Percentiles rank a stretch among this genome's conserved stretches.
These are phyloP conservation scores for Parapristionchus giblindavisi DNA, from an alignment of 2,888 invertebrate genomes.

Conservation along the genomic window DNA sequence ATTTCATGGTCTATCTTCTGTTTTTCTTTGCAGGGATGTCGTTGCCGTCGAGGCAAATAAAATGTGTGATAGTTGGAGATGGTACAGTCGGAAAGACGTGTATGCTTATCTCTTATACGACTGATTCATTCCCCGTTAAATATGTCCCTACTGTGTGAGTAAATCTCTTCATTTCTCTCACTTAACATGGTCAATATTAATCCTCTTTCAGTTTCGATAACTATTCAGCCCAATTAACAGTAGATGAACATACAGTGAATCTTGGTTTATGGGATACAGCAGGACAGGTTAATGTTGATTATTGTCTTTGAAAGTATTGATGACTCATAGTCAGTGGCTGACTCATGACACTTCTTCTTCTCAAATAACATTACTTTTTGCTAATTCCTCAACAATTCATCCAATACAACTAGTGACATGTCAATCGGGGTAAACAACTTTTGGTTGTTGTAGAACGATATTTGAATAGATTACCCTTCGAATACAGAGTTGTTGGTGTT, in stretches of 20 bases:
- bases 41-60: slow-evolving; percentile 73
- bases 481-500: no score
- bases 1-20: background rate
- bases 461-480: no score
- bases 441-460: no score
- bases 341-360: slow-evolving; percentile 32
- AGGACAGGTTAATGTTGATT: slow-evolving; percentile 82
- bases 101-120: slow-evolving; percentile 77
- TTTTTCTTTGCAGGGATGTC: slow-evolving; percentile 56
- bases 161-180: background rate
- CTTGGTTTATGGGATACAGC: slow-evolving; percentile 98
- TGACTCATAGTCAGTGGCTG: slow-evolving; percentile 33
- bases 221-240: slow-evolving; percentile 97
- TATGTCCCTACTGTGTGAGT: slow-evolving; percentile 77
- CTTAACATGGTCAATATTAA: background rate
- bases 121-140: slow-evolving; percentile 76
- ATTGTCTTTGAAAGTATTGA: no score
- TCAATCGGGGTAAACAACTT: no score
- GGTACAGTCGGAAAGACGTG: slow-evolving; percentile 77
- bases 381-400: background rate
- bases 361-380: background rate
- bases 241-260: slow-evolving; percentile 95
- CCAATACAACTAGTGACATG: background rate
- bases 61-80: slow-evolving; percentile 77
- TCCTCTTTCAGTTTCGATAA: slow-evolving; percentile 85